Evolutionary conservation across 2,888 invertebrate genomes (phyloP).

Genomic region (Plutella xylostella): DNA sequence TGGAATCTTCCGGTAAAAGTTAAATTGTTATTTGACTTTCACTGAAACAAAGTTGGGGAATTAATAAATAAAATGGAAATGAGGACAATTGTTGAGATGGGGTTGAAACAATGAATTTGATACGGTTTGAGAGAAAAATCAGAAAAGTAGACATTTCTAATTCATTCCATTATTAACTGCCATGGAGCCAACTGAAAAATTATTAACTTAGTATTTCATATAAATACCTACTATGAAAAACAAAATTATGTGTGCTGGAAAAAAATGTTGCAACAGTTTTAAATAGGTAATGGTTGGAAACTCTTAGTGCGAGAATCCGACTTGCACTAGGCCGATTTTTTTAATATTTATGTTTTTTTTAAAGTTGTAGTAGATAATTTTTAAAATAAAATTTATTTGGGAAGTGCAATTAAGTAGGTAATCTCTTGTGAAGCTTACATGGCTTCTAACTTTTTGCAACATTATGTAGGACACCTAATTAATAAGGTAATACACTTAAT

Average conservation of each 20-base stretch:
- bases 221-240: not conserved
- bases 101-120: not conserved
- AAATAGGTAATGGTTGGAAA: not conserved
- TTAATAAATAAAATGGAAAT: not conserved
- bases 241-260: not conserved
- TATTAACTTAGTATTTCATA: no score
- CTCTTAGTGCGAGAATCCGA: not conserved
- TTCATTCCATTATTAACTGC: not conserved
- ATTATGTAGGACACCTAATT: not conserved
- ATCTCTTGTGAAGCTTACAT: not conserved
- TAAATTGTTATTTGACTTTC: not conserved
- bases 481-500: not conserved
- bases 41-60: not conserved
- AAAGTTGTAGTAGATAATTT: no score
- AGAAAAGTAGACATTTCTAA: not conserved
- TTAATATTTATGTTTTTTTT: no score
- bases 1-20: not conserved
- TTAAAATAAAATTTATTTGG: no score
- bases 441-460: no score
- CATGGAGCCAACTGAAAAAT: not conserved
- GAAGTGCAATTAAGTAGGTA: not conserved
- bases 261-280: no score
- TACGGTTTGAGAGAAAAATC: not conserved
- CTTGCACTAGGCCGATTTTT: not conserved
- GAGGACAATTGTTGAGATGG: not conserved